Evolutionary conservation across 2,888 invertebrate genomes (phyloP), one percentile per base, ranked within the genome.

Genomic region (Molanna angustata): DNA sequence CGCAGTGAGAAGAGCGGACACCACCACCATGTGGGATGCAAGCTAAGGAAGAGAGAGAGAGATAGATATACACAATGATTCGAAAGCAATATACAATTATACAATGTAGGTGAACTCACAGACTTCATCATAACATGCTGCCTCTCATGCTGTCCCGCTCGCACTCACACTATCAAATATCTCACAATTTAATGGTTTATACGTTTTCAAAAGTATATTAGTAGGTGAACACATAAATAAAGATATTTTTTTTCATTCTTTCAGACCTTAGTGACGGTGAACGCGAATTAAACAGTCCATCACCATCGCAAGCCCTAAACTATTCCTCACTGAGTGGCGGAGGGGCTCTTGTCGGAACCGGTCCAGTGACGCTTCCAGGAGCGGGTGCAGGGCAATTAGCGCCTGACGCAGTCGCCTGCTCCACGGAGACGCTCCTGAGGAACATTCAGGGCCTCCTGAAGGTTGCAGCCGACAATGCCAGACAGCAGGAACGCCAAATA

Each of bases 391-490:
- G 72, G 56, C 76, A 71, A 66, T 75, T 72, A 62, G 70, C 69
- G 17, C 46, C 39, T 3, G 79, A 78, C 63, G 73, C 79, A 63
- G 71, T 79, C 61, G 83, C 82, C 63, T 90, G 90, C 61, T 94
- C 94, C 65, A 94, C 95, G 54, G 95, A 96, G 76, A 94, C 94
- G 56, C 80, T 96, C 62, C 83, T 96, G 62, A 81, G 95, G 67
- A 96, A 96, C 73, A 96, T 97, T 67, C 95, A 96, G 74, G 94
- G 95, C 48, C 81, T 96, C 60, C 83, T 96, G 59, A 95, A 96
- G 74, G 94, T 96, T 57, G 96, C 96, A n/a, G 94, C 94, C 2
- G 95, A 96, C 73, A 95, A 95, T 74, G 94, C 95, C 49, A 83
- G 95, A 64, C 94, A 95, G 68, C 94, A 95, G 74, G 96, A 97